A percentile compares a stretch with the other conserved stretches of the same genome.
Conservation (phyloP, 2,888 invertebrate species). For the Frankliniella fusca region DNA sequence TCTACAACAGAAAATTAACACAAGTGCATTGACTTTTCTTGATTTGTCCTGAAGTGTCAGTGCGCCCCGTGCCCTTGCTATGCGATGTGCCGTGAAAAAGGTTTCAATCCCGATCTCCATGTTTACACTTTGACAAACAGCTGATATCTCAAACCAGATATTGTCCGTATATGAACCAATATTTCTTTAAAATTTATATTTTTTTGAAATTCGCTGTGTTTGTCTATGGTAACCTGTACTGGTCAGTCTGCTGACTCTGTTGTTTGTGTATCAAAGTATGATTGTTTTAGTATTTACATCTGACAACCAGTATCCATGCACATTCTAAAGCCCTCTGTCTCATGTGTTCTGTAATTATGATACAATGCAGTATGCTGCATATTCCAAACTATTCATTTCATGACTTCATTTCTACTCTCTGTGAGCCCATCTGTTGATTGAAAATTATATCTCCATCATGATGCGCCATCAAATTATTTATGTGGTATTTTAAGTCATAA, state of each 20-base stretch:
- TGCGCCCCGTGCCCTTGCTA: neutral
- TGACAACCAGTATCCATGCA: too few relatives aligned
- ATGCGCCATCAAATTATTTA: neutral
- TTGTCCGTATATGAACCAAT: too few relatives aligned
- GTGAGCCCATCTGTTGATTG: neutral
- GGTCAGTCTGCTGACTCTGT: neutral
- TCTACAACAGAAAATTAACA: too few relatives aligned
- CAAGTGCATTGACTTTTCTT: neutral
- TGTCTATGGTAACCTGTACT: neutral
- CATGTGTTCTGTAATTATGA: too few relatives aligned
- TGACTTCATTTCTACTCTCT: too few relatives aligned
- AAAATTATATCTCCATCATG: neutral
- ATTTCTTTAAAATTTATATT: too few relatives aligned
- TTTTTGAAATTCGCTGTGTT: neutral
- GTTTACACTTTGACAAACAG: neutral
- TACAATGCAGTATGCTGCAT: too few relatives aligned
- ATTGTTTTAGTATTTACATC: too few relatives aligned
- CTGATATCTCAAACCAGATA: too few relatives aligned
- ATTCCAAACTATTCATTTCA: too few relatives aligned
- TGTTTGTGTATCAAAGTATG: neutral
- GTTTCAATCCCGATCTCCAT: neutral
- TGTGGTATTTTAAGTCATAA: neutral
- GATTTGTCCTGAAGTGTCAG: neutral
- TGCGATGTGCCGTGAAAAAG: neutral
- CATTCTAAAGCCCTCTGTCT: too few relatives aligned